These are phyloP conservation scores for Trissolcus basalis DNA, from an alignment of 1,140 invertebrate species.

Conservation along the genomic window DNA sequence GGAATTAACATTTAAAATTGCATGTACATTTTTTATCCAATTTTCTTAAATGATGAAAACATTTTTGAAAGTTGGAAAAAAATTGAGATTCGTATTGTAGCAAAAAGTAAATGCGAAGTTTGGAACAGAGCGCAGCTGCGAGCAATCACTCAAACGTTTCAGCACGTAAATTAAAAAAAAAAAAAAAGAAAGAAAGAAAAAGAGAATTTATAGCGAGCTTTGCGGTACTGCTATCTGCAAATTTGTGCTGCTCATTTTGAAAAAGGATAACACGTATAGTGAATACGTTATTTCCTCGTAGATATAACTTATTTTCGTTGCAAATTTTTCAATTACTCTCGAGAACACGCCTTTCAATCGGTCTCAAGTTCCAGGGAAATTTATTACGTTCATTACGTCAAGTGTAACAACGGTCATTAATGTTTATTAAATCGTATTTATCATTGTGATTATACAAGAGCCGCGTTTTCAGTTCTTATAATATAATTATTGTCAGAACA, in stretches of 20 bases:
- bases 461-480: slow-evolving; percentile 17
- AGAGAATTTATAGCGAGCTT: too few relatives aligned
- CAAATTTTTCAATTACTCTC: slow-evolving; percentile 15
- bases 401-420: slow-evolving; percentile 30
- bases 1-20: neutral
- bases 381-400: slow-evolving; percentile 31
- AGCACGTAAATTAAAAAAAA: slow-evolving; percentile 2
- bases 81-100: neutral
- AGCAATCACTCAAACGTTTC: slow-evolving; percentile 38
- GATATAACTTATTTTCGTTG: neutral
- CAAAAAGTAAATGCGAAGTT: slow-evolving; percentile 3
- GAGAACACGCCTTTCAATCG: neutral
- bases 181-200: neutral
- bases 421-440: slow-evolving; percentile 38
- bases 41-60: neutral
- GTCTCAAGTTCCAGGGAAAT: slow-evolving; percentile 3
- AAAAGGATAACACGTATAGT: neutral
- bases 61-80: neutral
- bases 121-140: slow-evolving; percentile 19
- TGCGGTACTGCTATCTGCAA: too few relatives aligned
- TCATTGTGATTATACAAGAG: slow-evolving; percentile 24
- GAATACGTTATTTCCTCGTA: neutral
- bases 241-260: neutral
- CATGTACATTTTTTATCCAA: neutral
- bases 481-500: slow-evolving; percentile 32